phyloP scores from a whole-genome alignment of 2,797 vertebrate genomes.

The Cyclopterus lumpus region DNA sequence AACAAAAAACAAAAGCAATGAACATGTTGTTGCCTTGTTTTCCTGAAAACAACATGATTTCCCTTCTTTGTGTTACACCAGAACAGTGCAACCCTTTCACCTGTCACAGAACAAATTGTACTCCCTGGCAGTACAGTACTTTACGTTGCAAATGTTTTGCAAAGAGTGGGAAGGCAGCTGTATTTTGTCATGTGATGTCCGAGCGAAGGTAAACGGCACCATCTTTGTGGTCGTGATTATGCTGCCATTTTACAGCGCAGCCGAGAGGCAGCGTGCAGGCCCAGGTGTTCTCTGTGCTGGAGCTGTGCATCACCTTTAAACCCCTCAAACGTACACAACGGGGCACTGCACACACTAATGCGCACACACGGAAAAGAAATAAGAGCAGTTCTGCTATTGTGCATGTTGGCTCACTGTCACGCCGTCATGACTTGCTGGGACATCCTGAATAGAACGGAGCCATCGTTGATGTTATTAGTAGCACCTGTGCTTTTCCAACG shows the following conservation, averaged over 20 bases:
- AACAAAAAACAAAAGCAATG: not conserved
- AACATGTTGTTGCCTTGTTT: not conserved
- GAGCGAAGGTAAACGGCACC: conserved; percentile 70
- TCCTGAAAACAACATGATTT: conserved; percentile 3
- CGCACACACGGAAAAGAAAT: not conserved
- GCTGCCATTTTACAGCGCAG: conserved; percentile 70
- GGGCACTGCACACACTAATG: not conserved
- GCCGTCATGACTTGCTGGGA: not conserved
- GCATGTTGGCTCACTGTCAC: not conserved
- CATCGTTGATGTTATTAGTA: conserved; percentile 5
- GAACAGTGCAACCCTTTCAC: not conserved
- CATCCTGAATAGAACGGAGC: not conserved
- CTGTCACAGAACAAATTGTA: conserved; percentile 10
- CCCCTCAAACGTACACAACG: conserved; percentile 12
- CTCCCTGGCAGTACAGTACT: conserved; percentile 10
- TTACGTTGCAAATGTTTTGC: conserved; percentile 18
- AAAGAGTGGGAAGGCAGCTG: conserved; percentile 1
- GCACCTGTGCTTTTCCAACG: not conserved
- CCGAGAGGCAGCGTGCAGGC: conserved; percentile 71
- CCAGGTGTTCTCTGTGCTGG: conserved; percentile 74
- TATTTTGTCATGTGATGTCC: conserved; percentile 73
- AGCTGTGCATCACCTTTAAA: conserved; percentile 48
- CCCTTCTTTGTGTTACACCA: conserved; percentile 3
- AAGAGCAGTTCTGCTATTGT: not conserved
- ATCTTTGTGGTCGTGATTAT: conserved; percentile 79